A percentile compares a stretch with the other conserved stretches of the same genome.
phyloP scores from a whole-genome alignment of 2,113 vertebrate genomes.

The Sporophila hypoxantha region DNA sequence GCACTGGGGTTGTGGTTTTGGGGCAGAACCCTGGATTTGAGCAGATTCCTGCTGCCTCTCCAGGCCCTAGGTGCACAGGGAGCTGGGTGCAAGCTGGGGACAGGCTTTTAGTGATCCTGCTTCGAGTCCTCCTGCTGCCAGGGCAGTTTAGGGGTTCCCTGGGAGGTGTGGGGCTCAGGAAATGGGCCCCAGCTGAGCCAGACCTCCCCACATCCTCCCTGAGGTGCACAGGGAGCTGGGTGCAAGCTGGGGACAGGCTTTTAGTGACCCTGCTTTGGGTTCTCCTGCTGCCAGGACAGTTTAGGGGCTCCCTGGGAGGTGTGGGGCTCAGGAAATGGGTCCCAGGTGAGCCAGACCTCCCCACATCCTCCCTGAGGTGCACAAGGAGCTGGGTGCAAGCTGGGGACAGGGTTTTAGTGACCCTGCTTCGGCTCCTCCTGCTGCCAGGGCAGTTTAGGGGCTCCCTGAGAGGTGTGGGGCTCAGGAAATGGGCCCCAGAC shows the following conservation, averaged over 20 bases:
- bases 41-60: not conserved
- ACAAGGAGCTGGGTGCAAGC: not conserved
- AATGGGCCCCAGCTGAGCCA: rapidly evolving
- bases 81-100: not conserved
- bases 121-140: not conserved
- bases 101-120: not conserved
- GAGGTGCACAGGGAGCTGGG: not conserved
- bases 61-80: rapidly evolving
- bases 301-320: not conserved
- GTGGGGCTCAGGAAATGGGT: rapidly evolving
- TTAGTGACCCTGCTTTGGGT: not conserved
- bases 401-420: not conserved
- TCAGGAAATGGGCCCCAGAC: rapidly evolving
- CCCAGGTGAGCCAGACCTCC: not conserved
- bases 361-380: not conserved
- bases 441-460: not conserved
- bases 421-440: not conserved
- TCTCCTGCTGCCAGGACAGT: not conserved
- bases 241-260: not conserved
- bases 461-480: not conserved
- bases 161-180: not conserved
- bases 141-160: not conserved
- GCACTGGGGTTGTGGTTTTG: not conserved
- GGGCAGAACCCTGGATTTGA: not conserved
- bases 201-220: not conserved